These are phyloP conservation scores for Pelosia muscerda DNA, from an alignment of 2,888 invertebrate species.

Conservation along the genomic window DNA sequence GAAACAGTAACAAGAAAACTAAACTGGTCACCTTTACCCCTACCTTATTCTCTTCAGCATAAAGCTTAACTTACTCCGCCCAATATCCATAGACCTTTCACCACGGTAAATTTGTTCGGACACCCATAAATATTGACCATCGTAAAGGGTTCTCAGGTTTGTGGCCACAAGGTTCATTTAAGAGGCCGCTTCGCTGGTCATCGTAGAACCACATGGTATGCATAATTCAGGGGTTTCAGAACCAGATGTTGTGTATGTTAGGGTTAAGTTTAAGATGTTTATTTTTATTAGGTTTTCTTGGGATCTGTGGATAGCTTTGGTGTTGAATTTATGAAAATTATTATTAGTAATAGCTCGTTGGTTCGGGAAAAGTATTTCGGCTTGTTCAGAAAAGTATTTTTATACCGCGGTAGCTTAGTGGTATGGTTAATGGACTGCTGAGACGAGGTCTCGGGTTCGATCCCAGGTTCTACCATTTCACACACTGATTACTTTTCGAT, in stretches of 20 bases:
- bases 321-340: constrained; percentile 20
- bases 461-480: no score
- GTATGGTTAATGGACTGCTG: no score
- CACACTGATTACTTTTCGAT: no score
- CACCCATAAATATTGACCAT: constrained; percentile 74
- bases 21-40: constrained; percentile 19
- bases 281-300: constrained; percentile 33
- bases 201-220: constrained; percentile 57
- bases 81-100: constrained; percentile 28
- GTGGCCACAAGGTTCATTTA: constrained; percentile 68
- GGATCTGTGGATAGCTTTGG: constrained; percentile 14
- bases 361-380: neutral
- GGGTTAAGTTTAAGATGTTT: constrained; percentile 44
- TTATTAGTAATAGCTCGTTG: neutral
- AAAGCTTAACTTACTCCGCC: constrained; percentile 25
- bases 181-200: constrained; percentile 64
- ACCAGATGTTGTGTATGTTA: constrained; percentile 47
- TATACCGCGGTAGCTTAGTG: no score
- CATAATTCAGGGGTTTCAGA: constrained; percentile 67
- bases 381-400: no score
- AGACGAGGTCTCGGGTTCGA: no score
- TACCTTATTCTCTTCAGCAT: constrained; percentile 38
- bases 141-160: constrained; percentile 66
- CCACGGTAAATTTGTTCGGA: constrained; percentile 66
- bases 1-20: constrained; percentile 26